These are phyloP conservation scores for Cancer borealis DNA, from an alignment of 2,888 invertebrate species.

Conservation along the genomic window DNA sequence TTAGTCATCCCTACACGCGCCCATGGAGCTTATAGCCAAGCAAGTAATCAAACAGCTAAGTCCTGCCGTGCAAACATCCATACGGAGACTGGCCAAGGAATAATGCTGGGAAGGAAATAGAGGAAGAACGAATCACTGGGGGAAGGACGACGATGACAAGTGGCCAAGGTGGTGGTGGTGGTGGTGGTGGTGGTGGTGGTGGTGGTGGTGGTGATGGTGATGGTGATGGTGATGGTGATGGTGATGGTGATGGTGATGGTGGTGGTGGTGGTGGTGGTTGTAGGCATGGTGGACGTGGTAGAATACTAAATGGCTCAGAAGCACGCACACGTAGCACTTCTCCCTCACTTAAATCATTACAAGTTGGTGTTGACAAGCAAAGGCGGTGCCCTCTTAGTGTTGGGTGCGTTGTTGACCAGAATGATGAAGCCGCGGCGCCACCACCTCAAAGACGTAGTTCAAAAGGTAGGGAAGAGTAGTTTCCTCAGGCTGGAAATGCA, in stretches of 20 bases:
- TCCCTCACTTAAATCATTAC: not conserved
- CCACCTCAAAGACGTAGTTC: not conserved
- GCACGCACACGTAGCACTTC: not conserved
- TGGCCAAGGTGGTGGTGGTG: no score
- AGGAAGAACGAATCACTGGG: not conserved
- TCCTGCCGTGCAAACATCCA: constrained; percentile 24
- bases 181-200: no score
- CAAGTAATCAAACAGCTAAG: constrained; percentile 4
- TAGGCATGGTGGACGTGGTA: not conserved
- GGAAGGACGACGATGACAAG: not conserved
- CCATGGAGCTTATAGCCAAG: not conserved
- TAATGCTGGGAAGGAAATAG: not conserved
- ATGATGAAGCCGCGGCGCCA: not conserved
- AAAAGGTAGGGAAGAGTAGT: not conserved
- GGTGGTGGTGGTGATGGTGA: not conserved
- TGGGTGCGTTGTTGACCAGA: not conserved
- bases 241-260: not conserved
- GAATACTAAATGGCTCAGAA: not conserved
- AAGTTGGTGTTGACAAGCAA: not conserved
- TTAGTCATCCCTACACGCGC: constrained; percentile 34
- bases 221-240: not conserved
- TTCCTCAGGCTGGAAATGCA: not conserved
- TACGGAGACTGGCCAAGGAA: not conserved
- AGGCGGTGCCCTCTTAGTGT: not conserved
- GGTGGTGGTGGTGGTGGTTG: not conserved